phyloP scores from a whole-genome alignment of 2,888 invertebrate species.

The Drosophila flavopinicola region DNA sequence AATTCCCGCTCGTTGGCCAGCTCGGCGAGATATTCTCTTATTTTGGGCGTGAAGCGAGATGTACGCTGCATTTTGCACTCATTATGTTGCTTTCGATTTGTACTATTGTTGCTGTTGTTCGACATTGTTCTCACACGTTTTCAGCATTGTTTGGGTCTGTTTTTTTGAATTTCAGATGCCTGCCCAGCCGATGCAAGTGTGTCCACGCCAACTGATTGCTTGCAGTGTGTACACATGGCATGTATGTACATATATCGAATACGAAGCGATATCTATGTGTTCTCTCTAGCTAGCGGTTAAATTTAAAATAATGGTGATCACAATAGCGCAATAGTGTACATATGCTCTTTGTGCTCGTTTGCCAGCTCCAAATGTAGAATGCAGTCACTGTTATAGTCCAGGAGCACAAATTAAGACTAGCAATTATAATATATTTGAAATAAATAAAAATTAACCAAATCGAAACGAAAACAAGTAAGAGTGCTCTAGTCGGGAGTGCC shows the following conservation, averaged over 20 bases:
- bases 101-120: conserved; percentile 18
- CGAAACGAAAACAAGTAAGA: no score
- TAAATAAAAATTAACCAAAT: no score
- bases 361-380: no score
- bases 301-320: background rate
- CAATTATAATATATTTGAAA: no score
- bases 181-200: conserved; percentile 22
- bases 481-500: no score
- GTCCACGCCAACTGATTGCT: conserved; percentile 3
- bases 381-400: no score
- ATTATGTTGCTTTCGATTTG: conserved; percentile 29
- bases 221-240: conserved; percentile 1
- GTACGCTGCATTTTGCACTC: conserved; percentile 22
- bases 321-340: no score
- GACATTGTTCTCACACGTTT: conserved; percentile 28
- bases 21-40: conserved; percentile 57
- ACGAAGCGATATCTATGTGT: background rate
- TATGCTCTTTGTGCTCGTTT: no score
- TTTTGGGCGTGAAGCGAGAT: conserved; percentile 62
- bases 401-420: no score
- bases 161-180: conserved; percentile 28
- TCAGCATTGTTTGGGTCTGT: conserved; percentile 3
- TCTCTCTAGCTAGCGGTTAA: background rate
- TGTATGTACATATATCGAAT: conserved; percentile 18
- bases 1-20: conserved; percentile 60